These are phyloP conservation scores for Chelon labrosus DNA, from an alignment of 2,797 vertebrate species.

Conservation along the genomic window DNA sequence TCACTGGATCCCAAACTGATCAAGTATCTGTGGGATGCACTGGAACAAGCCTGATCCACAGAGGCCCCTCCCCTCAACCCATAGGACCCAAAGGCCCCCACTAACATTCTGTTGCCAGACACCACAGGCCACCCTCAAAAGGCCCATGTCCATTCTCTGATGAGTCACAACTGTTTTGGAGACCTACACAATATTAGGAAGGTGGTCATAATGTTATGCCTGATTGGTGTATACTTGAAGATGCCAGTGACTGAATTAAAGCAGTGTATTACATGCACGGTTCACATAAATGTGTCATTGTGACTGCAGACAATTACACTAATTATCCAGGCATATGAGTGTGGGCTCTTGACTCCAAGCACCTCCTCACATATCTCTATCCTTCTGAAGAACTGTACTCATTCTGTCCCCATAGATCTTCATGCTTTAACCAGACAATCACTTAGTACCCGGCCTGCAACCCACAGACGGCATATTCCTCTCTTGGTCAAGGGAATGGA, in stretches of 20 bases:
- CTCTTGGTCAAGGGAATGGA: conserved; percentile 50
- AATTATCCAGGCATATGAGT: neutral
- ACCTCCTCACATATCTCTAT: conserved; percentile 19
- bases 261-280: neutral
- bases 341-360: conserved; percentile 3
- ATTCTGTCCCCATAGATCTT: conserved; percentile 33
- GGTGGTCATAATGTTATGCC: neutral
- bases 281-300: neutral
- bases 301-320: neutral
- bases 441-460: conserved; percentile 61
- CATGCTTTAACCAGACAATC: conserved; percentile 56
- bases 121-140: too few species aligned
- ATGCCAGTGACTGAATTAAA: neutral
- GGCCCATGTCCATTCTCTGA: too few species aligned
- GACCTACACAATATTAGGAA: too few species aligned
- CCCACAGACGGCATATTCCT: conserved; percentile 65
- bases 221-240: neutral
- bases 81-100: too few species aligned
- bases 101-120: too few species aligned
- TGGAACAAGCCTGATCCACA: too few species aligned
- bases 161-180: too few species aligned
- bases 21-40: too few species aligned
- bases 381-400: conserved; percentile 31
- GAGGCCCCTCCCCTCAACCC: too few species aligned
- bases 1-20: too few species aligned